Percentiles rank a stretch among this genome's conserved stretches.
These are phyloP conservation scores for Bettongia penicillata DNA, from an alignment of 2,113 vertebrate genomes.

Conservation along the genomic window DNA sequence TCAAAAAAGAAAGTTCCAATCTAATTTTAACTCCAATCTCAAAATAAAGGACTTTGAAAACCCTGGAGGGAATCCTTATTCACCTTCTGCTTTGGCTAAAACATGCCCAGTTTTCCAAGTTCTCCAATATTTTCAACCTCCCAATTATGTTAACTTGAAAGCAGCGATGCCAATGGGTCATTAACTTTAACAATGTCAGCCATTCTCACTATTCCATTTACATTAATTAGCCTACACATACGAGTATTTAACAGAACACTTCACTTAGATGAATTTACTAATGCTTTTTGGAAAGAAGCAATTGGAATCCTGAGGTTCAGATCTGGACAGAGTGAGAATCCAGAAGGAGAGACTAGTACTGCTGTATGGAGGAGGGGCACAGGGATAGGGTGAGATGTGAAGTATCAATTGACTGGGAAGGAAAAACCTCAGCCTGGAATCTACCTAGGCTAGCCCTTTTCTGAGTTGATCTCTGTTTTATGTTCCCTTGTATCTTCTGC, in stretches of 20 bases:
- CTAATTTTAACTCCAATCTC: background rate
- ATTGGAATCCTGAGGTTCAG: conserved; percentile 38
- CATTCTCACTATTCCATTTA: conserved; percentile 70
- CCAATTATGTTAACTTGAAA: conserved; percentile 5
- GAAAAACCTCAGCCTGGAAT: background rate
- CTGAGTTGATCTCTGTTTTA: background rate
- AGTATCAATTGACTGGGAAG: background rate
- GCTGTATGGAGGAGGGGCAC: conserved; percentile 23
- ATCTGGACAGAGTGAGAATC: conserved; percentile 1
- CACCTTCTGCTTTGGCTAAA: background rate
- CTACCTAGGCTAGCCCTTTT: conserved; percentile 22
- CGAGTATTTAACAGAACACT: conserved; percentile 74
- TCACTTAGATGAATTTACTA: conserved; percentile 68
- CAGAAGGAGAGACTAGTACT: background rate
- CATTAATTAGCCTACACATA: conserved; percentile 72
- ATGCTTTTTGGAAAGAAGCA: conserved; percentile 58
- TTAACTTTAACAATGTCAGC: conserved; percentile 76
- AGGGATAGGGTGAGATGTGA: background rate
- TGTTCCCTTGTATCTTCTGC: conserved; percentile 1
- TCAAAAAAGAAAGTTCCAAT: background rate
- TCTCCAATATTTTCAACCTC: conserved; percentile 29
- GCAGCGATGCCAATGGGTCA: conserved; percentile 73
- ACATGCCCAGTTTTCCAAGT: background rate
- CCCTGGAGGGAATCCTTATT: background rate
- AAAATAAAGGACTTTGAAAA: background rate